Base-by-base conservation (phyloP, 2,797 vertebrate genomes). In the Bradypus variegatus region DNA sequence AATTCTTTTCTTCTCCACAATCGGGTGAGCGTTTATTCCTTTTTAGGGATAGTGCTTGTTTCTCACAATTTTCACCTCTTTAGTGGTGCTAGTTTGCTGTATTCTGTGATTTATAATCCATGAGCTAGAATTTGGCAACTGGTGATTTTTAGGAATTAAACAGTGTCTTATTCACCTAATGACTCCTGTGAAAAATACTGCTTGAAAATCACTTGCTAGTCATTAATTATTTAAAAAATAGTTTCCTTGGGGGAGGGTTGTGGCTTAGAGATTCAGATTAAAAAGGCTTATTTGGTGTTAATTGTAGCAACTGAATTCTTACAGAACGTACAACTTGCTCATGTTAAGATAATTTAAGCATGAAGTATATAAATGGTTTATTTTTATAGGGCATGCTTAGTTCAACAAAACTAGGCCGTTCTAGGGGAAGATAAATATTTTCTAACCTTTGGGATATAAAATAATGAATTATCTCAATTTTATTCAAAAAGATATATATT, bases 201-300 rank as follows among this genome's bases (percentile, higher is more conserved):
- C 67, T 94, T 38, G 55, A 93, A 96, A 94, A 94, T 92, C 82
- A 94, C 83, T 90, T 95, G 84, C 88, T 86, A 91, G 38, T 89
- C 60, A 91, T 58, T 64, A 19, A 16, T 92, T 86, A 92, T 93
- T 95, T 93, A 79, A 72, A 93, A 94, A 91, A 94, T 86, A 92
- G 86, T 92, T 94, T 90, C 75, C 86, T 94, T 82, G 64, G 86
- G 80, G 76, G 78, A 62, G 60, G 36, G 80, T 27, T 93, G 53
- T 82, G 64, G 85, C 55, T 94, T 91, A 88, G 78, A 89, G 65
- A 84, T 50, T 91, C 65, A 88, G 80, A 45, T 90, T 91, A 93
- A 93, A 91, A 93, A 87, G 91, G 95, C 65, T 92, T 94, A 69
- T 38, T 92, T 93, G 76, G 82, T 70, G 76, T 91, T 93, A 93